Conservation (phyloP, 2,797 vertebrate genomes). For the Anomalospiza imberbis region DNA sequence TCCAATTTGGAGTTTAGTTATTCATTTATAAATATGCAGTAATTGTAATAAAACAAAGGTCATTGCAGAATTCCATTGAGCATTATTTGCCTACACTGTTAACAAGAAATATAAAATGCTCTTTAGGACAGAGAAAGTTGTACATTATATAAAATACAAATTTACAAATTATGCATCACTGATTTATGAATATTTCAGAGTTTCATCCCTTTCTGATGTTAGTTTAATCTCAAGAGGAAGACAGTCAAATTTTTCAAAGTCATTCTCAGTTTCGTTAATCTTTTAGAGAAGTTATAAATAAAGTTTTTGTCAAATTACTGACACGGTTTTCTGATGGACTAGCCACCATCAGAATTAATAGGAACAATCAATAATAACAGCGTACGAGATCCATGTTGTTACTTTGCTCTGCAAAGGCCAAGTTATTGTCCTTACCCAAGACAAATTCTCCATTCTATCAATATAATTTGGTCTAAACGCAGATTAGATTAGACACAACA, state of each 20-base stretch:
- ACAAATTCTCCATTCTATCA: background rate
- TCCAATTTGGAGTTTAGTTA: constrained; percentile 48
- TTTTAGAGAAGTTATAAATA: background rate
- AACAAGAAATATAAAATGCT: constrained; percentile 60
- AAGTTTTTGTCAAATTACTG: background rate
- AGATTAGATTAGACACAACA: background rate
- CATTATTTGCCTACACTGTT: constrained; percentile 63
- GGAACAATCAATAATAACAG: background rate
- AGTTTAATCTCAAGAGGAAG: constrained; percentile 18
- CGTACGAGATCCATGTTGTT: background rate
- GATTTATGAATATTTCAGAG: constrained; percentile 41
- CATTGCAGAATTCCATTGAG: constrained; percentile 52
- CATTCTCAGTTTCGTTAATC: background rate
- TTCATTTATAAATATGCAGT: constrained; percentile 59
- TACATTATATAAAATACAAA: constrained; percentile 36
- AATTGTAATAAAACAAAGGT: constrained; percentile 68
- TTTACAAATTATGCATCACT: constrained; percentile 43
- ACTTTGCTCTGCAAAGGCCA: background rate
- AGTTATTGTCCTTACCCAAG: background rate
- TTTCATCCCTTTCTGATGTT: background rate
- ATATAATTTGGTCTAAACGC: background rate
- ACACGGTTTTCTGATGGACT: background rate
- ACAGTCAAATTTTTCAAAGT: background rate
- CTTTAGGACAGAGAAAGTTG: constrained; percentile 33
- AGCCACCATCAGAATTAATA: background rate